Conservation (phyloP, 1,140 invertebrate species). For the Sycobia sp. region DNA sequence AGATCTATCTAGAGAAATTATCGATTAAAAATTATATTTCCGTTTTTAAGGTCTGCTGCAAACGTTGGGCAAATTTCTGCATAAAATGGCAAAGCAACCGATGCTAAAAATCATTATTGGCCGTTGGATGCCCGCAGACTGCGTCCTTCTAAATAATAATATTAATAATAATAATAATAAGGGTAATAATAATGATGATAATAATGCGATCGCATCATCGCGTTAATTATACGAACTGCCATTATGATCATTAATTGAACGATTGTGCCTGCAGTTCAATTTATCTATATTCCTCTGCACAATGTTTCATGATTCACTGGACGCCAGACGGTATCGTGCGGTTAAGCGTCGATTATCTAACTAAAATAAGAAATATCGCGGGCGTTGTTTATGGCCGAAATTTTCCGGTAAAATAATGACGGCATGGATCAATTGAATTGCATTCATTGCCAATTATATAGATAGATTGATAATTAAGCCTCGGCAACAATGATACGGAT, state of each 20-base stretch:
- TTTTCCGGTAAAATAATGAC: conserved; percentile 4
- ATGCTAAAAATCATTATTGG: conserved; percentile 4
- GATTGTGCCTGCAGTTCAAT: conserved; percentile 29
- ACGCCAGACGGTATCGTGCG: conserved; percentile 24
- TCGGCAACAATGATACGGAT: too few relatives aligned
- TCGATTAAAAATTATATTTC: too few relatives aligned
- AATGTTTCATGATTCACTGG: conserved; percentile 32
- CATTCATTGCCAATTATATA: conserved; percentile 18
- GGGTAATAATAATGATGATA: conserved; percentile 2
- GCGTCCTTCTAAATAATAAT: too few relatives aligned
- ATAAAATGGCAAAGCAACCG: too few relatives aligned
- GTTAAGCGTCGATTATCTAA: conserved; percentile 29
- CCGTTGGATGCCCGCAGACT: conserved; percentile 4
- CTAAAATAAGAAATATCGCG: conserved; percentile 28
- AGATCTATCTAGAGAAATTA: too few relatives aligned
- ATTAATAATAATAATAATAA: too few relatives aligned
- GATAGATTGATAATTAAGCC: too few relatives aligned
- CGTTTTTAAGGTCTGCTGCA: too few relatives aligned
- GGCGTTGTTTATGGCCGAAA: conserved; percentile 18
- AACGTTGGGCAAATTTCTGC: too few relatives aligned
- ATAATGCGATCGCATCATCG: conserved; percentile 27
- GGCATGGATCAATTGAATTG: conserved; percentile 30
- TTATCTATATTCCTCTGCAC: conserved; percentile 25
- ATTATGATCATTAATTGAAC: conserved; percentile 37
- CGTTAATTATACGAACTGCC: conserved; percentile 24